Evolutionary conservation across 2,797 vertebrate genomes (phyloP).

Genomic region (Cossypha polioptera): DNA sequence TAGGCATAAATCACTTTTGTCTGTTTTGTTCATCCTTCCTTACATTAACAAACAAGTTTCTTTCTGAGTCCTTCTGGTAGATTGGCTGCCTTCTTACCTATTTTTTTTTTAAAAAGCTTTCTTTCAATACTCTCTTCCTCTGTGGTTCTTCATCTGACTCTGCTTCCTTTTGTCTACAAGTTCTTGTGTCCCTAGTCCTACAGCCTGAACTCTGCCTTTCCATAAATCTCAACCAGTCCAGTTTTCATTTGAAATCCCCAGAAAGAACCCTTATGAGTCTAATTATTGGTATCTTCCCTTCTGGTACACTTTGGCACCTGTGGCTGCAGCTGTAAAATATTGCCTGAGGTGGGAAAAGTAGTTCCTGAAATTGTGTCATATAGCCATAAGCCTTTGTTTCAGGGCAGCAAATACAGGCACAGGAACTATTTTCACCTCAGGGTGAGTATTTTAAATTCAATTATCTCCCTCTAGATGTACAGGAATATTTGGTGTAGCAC

Average conservation of each 20-base stretch:
- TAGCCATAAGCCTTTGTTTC: conserved; percentile 1
- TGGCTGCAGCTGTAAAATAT: not conserved
- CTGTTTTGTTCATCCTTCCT: not conserved
- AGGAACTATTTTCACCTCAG: not conserved
- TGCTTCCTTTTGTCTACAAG: not conserved
- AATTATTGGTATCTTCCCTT: not conserved
- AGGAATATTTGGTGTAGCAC: not conserved
- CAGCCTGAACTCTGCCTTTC: not conserved
- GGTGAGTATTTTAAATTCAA: conserved; percentile 3
- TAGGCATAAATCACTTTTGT: not conserved
- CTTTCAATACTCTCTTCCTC: not conserved
- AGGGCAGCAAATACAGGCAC: not conserved
- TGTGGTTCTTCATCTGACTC: not conserved
- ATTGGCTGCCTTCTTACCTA: not conserved
- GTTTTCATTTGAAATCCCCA: not conserved
- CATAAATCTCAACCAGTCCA: not conserved
- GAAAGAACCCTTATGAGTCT: not conserved
- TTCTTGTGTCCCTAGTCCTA: not conserved
- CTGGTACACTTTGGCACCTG: not conserved
- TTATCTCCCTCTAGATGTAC: not conserved
- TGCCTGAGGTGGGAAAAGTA: not conserved
- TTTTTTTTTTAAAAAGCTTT: not conserved
- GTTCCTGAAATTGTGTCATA: not conserved
- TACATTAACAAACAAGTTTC: not conserved
- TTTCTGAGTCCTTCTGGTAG: not conserved